These are phyloP conservation scores for Antennarius maculatus DNA, from an alignment of 2,797 vertebrate species.

Conservation along the genomic window DNA sequence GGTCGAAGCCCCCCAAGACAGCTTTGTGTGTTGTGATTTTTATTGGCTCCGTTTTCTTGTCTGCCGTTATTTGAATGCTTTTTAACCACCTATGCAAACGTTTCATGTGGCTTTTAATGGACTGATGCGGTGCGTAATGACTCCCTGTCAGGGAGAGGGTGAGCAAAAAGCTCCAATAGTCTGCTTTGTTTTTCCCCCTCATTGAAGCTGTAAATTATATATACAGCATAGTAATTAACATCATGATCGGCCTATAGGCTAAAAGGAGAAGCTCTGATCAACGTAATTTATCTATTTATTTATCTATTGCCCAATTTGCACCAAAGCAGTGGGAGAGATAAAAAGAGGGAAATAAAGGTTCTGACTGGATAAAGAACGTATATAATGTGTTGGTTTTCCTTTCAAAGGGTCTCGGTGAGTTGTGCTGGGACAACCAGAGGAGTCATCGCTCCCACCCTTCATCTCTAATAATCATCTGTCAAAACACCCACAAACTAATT, in stretches of 20 bases:
- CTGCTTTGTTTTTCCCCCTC: slow-evolving; percentile 54
- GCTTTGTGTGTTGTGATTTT: slow-evolving; percentile 45
- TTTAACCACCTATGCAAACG: slow-evolving; percentile 61
- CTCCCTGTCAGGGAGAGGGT: slow-evolving; percentile 52
- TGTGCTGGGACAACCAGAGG: slow-evolving; percentile 67
- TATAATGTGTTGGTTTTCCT: slow-evolving; percentile 70
- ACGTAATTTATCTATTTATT: slow-evolving; percentile 45
- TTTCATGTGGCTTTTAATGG: slow-evolving; percentile 75
- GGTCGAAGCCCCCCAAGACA: slow-evolving; percentile 12
- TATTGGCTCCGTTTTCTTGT: slow-evolving; percentile 60
- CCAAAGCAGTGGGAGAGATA: slow-evolving; percentile 11
- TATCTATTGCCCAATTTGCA: slow-evolving; percentile 54
- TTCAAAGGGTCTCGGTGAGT: slow-evolving; percentile 70
- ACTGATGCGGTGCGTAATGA: slow-evolving; percentile 71
- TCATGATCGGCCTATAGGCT: background rate
- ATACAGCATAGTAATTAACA: slow-evolving; percentile 60
- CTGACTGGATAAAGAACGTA: slow-evolving; percentile 53
- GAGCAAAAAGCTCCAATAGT: slow-evolving; percentile 55
- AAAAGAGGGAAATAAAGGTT: slow-evolving; percentile 34
- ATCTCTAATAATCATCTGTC: slow-evolving; percentile 85
- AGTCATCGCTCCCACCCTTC: slow-evolving; percentile 79
- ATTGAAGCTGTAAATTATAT: slow-evolving; percentile 64
- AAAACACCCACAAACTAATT: slow-evolving; percentile 87
- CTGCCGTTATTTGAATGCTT: slow-evolving; percentile 62
- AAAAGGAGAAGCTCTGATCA: slow-evolving; percentile 17